Evolutionary conservation across 1,140 invertebrate genomes (phyloP).

Genomic region (Trichogramma pretiosum): DNA sequence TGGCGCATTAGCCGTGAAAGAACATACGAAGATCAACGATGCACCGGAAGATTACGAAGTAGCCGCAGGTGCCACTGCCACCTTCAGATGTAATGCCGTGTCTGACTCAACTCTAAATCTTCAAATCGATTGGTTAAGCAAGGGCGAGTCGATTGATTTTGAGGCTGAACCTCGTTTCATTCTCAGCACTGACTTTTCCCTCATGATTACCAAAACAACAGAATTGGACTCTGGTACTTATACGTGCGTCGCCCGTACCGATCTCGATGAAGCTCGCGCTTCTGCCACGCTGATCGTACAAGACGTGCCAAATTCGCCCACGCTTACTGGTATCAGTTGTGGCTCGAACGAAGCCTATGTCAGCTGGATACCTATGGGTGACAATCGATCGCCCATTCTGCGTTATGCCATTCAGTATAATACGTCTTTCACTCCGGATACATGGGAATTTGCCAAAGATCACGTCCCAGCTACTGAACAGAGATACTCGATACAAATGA

Average conservation of each 20-base stretch:
- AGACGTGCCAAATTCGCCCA: slow-evolving; percentile 88
- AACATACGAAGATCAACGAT: slow-evolving; percentile 75
- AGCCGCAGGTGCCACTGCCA: slow-evolving; percentile 76
- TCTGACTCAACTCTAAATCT: slow-evolving; percentile 71
- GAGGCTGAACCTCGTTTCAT: slow-evolving; percentile 75
- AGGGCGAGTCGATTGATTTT: slow-evolving; percentile 79
- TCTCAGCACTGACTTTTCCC: slow-evolving; percentile 77
- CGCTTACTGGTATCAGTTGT: slow-evolving; percentile 59
- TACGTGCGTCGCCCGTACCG: slow-evolving; percentile 89
- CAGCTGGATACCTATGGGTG: slow-evolving; percentile 79
- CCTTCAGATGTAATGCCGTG: slow-evolving; percentile 87
- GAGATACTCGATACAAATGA: slow-evolving; percentile 66
- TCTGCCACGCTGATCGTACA: slow-evolving; percentile 87
- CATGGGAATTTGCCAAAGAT: slow-evolving; percentile 74
- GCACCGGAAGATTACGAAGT: slow-evolving; percentile 86
- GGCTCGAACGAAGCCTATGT: slow-evolving; percentile 62
- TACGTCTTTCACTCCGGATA: slow-evolving; percentile 86
- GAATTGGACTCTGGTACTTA: slow-evolving; percentile 92
- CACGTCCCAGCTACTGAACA: slow-evolving; percentile 72
- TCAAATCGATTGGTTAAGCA: slow-evolving; percentile 79
- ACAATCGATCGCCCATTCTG: slow-evolving; percentile 89
- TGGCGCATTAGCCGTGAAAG: slow-evolving; percentile 75
- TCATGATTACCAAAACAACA: slow-evolving; percentile 88
- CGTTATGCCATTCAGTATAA: slow-evolving; percentile 89
- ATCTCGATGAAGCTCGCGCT: slow-evolving; percentile 74